These are phyloP conservation scores for Boloria selene DNA, from an alignment of 2,888 invertebrate species.

Conservation along the genomic window DNA sequence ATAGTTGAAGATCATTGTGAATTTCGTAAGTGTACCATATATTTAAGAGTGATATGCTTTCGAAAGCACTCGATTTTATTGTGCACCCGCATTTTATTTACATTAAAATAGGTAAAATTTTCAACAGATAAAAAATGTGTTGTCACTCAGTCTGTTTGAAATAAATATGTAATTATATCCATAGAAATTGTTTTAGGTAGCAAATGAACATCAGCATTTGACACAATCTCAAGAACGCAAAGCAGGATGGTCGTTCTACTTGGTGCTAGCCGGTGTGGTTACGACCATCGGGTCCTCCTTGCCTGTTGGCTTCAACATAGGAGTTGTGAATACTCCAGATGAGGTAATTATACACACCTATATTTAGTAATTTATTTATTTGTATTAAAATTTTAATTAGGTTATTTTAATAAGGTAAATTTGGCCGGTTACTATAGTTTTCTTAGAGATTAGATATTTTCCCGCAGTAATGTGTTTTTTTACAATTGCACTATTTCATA, in stretches of 20 bases:
- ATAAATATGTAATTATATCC: background rate
- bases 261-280: constrained; percentile 86
- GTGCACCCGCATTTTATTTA: background rate
- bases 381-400: too few species aligned
- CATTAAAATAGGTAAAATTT: background rate
- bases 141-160: too few species aligned
- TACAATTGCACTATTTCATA: too few species aligned
- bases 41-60: background rate
- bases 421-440: too few species aligned
- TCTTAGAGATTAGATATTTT: too few species aligned
- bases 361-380: too few species aligned
- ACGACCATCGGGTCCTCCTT: constrained; percentile 90
- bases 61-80: background rate
- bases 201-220: constrained; percentile 68
- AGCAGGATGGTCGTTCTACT: constrained; percentile 84
- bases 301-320: constrained; percentile 93
- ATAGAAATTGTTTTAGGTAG: constrained; percentile 55
- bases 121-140: background rate
- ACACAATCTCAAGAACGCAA: constrained; percentile 61
- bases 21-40: constrained; percentile 5
- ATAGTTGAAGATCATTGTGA: background rate
- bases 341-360: too few species aligned
- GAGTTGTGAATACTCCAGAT: constrained; percentile 92
- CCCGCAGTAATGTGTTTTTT: too few species aligned
- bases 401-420: too few species aligned